Base-by-base conservation (phyloP, 2,797 vertebrate genomes). In the Chiroxiphia lanceolata region DNA sequence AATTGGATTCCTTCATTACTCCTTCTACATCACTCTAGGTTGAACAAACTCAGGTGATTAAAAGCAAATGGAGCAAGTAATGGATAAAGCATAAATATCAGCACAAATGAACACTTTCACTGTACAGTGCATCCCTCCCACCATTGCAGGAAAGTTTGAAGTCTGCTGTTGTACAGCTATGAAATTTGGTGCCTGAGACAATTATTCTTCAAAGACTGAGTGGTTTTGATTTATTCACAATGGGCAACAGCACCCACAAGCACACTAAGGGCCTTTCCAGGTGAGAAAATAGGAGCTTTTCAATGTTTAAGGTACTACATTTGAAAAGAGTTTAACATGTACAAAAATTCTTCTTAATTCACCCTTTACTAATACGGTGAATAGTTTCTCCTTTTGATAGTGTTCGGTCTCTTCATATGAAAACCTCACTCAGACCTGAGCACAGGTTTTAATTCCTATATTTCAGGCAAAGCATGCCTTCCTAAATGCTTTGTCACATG, bases 21-120 rank as follows among this genome's bases (percentile, higher is more conserved):
- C 75, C 50, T 87, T 83, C 69, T 95, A 48, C 54, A 72, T 45
- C 12, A 18, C 71, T 82, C 67, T 64, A 61, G 40, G 74, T 89
- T 88, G 84, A 95, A 93, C 3, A 86, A 75, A 59, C 40, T 83
- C 83, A 87, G 76, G 69, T 93, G 91, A 94, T 96, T 96, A 91
- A 96, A 94, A 94, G 84, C 31, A 96, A 97, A 96, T 96, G 78
- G 94, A 97, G 90, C 94, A 96, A 94, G 91, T 92, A 95, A 95
- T 87, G 92, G 92, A 61, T 72, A 93, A 95, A 94, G 67, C 64
- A 71, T 75, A 67, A 65, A 45, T 70, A 83, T 90, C 89, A 95
- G 89, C 94, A 96, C 77, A 96, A 94, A 91, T 6, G 22, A 83
- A 94, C 0, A 1, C 14, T 85, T 82, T 77, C 36, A 7, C 20